Percentiles rank a stretch among this genome's conserved stretches.
These are phyloP conservation scores for Ptychodera flava DNA, from an alignment of 35 echinoderm and acorn worm genomes.

Conservation along the genomic window DNA sequence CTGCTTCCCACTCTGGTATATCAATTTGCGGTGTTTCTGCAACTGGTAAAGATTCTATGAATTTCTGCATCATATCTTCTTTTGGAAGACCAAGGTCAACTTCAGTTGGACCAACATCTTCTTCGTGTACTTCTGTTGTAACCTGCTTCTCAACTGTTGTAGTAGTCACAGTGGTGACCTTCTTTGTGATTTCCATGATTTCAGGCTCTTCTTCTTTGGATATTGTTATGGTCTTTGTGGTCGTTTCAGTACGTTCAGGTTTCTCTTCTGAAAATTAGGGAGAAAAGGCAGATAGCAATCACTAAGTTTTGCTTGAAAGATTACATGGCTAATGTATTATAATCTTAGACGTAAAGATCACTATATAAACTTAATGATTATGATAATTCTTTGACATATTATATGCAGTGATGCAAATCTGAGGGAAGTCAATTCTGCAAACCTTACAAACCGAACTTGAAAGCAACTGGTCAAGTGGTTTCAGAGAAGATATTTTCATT, in stretches of 20 bases:
- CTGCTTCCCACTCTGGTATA: neutral
- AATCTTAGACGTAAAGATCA: too few species aligned
- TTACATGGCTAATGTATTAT: too few species aligned
- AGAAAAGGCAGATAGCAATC: neutral
- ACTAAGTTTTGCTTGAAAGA: too few species aligned
- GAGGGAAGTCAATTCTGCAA: too few species aligned
- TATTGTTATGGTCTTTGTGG: neutral
- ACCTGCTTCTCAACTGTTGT: neutral
- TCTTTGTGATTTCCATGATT: neutral
- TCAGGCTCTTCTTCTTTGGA: neutral
- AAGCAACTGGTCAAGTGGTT: too few species aligned
- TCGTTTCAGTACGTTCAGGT: neutral
- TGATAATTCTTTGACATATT: too few species aligned
- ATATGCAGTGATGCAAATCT: too few species aligned
- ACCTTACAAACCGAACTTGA: too few species aligned
- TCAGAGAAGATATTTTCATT: too few species aligned
- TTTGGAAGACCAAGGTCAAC: slow-evolving; percentile 60
- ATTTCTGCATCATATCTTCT: slow-evolving; percentile 58
- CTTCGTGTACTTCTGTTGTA: slow-evolving; percentile 39
- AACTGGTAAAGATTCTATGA: slow-evolving; percentile 52
- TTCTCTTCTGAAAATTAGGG: neutral
- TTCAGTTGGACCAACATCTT: slow-evolving; percentile 23
- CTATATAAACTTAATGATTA: too few species aligned
- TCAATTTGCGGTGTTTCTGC: neutral
- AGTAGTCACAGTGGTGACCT: neutral